phyloP scores from a whole-genome alignment of 2,113 vertebrate species.

The Regulus satrapa region DNA sequence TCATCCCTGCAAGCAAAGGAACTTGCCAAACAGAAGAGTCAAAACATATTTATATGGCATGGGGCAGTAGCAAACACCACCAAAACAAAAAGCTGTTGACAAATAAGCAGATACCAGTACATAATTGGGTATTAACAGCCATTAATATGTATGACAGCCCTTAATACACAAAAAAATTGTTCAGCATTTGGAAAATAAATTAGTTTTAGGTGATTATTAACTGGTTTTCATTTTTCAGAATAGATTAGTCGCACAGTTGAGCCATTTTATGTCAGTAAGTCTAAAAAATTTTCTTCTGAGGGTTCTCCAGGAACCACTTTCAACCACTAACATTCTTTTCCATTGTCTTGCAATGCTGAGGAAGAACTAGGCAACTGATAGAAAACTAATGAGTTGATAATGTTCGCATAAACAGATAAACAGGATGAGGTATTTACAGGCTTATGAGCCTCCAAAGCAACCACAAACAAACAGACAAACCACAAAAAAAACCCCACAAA shows the following conservation, averaged over 20 bases:
- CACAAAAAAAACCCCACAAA: too few species aligned
- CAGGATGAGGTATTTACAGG: neutral
- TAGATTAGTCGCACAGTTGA: neutral
- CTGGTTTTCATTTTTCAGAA: neutral
- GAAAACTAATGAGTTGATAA: neutral
- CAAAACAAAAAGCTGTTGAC: neutral
- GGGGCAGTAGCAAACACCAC: neutral
- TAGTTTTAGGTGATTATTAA: neutral
- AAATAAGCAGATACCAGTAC: neutral
- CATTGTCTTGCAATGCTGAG: neutral
- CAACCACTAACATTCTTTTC: neutral
- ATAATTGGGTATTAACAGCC: neutral
- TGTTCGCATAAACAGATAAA: neutral
- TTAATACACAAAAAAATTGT: neutral
- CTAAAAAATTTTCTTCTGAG: neutral
- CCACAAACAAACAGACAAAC: too few species aligned
- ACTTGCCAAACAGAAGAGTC: neutral
- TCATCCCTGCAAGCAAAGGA: neutral
- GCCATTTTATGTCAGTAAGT: neutral
- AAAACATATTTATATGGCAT: neutral
- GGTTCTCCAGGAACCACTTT: neutral
- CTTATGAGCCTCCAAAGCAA: too few species aligned
- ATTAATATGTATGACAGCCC: neutral
- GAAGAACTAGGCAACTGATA: neutral
- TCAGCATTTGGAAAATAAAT: neutral